Conservation (phyloP, 2,113 vertebrate species). For the Acrocephalus kingi region DNA sequence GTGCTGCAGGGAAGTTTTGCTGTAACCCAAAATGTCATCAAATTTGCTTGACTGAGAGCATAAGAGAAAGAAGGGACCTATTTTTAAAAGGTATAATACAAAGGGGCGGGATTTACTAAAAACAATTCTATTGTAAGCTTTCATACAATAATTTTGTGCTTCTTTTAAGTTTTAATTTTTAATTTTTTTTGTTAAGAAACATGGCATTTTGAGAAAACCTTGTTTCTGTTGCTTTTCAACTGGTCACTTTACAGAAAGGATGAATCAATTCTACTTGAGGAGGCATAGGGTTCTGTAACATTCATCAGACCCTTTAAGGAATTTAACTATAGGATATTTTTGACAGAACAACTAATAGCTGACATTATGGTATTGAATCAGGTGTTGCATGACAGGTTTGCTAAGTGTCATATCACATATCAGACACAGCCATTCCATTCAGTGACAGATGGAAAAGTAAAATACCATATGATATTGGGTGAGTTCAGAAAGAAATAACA, state of each 20-base stretch:
- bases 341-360: neutral
- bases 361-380: neutral
- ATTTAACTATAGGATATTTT: neutral
- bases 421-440: neutral
- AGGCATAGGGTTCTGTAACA: neutral
- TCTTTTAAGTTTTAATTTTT: neutral
- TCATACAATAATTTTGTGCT: neutral
- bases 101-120: neutral
- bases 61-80: neutral
- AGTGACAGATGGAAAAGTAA: neutral
- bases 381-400: neutral
- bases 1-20: neutral
- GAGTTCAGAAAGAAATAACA: neutral
- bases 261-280: neutral
- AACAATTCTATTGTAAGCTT: neutral
- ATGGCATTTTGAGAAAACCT: neutral
- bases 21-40: neutral
- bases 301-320: neutral
- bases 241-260: neutral
- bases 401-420: neutral
- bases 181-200: neutral
- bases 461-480: neutral
- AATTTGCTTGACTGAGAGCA: neutral
- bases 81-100: neutral
- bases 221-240: neutral